These are phyloP conservation scores for Panzeria rudis DNA, from an alignment of 2,888 invertebrate genomes.

Conservation along the genomic window DNA sequence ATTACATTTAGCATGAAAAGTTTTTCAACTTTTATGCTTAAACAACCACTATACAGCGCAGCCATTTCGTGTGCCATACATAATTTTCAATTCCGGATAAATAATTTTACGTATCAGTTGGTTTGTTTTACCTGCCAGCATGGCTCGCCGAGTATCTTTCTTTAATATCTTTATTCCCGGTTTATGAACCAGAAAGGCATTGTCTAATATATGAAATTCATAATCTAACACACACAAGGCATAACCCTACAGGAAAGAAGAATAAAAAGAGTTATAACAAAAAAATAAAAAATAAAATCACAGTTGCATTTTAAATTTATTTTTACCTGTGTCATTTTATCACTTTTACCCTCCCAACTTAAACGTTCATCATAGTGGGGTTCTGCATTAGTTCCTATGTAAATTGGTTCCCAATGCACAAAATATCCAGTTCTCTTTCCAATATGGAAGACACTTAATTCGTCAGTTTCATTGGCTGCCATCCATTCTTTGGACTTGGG, in stretches of 20 bases:
- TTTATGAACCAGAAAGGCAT: constrained; percentile 96
- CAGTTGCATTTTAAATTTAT: background rate
- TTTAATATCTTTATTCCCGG: constrained; percentile 95
- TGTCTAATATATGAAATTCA: constrained; percentile 96
- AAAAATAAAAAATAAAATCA: background rate
- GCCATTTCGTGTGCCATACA: constrained; percentile 91
- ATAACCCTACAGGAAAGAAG: constrained; percentile 88
- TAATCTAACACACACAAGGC: constrained; percentile 95
- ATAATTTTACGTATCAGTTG: constrained; percentile 91
- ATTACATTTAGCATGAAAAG: constrained; percentile 72
- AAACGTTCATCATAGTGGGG: constrained; percentile 95
- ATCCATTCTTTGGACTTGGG: constrained; percentile 94
- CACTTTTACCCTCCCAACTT: constrained; percentile 97
- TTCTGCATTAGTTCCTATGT: constrained; percentile 94
- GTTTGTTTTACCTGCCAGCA: constrained; percentile 90
- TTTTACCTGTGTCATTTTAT: constrained; percentile 96
- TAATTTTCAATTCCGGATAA: constrained; percentile 92
- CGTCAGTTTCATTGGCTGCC: constrained; percentile 87
- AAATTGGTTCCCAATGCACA: constrained; percentile 96
- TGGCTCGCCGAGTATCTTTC: constrained; percentile 90
- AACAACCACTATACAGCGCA: constrained; percentile 89
- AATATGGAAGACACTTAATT: constrained; percentile 90
- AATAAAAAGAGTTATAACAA: constrained; percentile 1
- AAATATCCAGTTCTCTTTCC: constrained; percentile 92
- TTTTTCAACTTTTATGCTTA: constrained; percentile 75